Conservation (phyloP, 2,888 invertebrate genomes). For the Netelia virgata region DNA sequence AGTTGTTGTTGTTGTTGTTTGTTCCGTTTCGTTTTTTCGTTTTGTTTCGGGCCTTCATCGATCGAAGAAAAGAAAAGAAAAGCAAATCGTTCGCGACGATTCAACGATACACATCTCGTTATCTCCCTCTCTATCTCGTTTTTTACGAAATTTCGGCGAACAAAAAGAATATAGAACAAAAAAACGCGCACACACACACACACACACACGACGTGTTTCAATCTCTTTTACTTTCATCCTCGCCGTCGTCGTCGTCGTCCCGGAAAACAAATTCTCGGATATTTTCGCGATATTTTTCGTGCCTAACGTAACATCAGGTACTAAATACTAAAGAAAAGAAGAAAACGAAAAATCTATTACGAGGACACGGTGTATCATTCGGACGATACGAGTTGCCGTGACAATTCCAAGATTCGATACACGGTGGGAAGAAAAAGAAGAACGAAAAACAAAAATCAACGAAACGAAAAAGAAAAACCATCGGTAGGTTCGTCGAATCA, state of each 20-base stretch:
- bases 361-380: background rate
- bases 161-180: background rate
- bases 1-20: background rate
- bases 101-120: background rate
- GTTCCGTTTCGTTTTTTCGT: background rate
- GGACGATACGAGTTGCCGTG: constrained; percentile 55
- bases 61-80: background rate
- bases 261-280: background rate
- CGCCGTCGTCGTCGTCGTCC: background rate
- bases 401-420: constrained; percentile 15
- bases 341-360: constrained; percentile 13
- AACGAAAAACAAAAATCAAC: background rate
- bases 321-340: constrained; percentile 41
- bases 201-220: too few species aligned
- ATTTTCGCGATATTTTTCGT: background rate
- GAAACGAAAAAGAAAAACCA: constrained; percentile 22
- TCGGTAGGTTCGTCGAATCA: constrained; percentile 50
- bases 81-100: background rate
- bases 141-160: background rate
- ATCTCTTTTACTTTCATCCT: background rate
- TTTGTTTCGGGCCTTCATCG: background rate
- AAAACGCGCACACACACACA: background rate
- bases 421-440: background rate
- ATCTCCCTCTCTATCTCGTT: too few species aligned
- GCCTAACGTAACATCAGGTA: constrained; percentile 50